Conservation (phyloP, 2,113 vertebrate genomes). For the Ailuropoda melanoleuca region DNA sequence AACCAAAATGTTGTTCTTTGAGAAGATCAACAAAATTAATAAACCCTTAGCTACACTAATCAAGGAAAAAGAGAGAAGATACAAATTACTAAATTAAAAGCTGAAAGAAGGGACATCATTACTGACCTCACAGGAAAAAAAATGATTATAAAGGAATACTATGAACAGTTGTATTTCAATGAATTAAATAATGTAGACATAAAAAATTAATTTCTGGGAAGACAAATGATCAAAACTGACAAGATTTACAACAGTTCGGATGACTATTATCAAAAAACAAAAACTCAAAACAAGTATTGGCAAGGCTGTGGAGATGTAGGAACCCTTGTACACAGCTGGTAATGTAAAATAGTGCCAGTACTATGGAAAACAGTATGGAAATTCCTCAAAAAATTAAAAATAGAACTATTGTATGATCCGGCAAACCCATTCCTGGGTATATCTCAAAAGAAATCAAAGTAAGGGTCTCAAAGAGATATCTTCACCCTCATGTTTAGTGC, state of each 20-base stretch:
- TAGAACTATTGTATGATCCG: neutral
- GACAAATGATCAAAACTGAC: neutral
- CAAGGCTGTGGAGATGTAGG: neutral
- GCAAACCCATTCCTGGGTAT: neutral
- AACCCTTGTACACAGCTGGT: neutral
- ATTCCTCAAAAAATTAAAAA: neutral
- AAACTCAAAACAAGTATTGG: neutral
- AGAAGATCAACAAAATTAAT: neutral
- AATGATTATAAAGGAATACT: neutral
- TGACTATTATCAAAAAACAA: neutral
- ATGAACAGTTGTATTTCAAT: neutral
- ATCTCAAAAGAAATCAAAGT: neutral
- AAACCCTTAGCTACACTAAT: neutral
- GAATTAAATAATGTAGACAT: neutral
- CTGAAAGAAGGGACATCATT: neutral
- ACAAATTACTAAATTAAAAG: neutral
- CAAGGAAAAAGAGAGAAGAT: neutral
- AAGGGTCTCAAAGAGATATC: neutral
- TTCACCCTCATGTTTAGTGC: neutral
- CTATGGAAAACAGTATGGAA: neutral
- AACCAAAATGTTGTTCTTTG: neutral
- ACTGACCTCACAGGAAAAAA: neutral
- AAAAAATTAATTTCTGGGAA: neutral
- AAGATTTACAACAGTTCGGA: neutral
- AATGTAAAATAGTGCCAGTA: neutral